phyloP scores from a whole-genome alignment of 1,140 invertebrate species.

The Euura saliciscinereae region DNA sequence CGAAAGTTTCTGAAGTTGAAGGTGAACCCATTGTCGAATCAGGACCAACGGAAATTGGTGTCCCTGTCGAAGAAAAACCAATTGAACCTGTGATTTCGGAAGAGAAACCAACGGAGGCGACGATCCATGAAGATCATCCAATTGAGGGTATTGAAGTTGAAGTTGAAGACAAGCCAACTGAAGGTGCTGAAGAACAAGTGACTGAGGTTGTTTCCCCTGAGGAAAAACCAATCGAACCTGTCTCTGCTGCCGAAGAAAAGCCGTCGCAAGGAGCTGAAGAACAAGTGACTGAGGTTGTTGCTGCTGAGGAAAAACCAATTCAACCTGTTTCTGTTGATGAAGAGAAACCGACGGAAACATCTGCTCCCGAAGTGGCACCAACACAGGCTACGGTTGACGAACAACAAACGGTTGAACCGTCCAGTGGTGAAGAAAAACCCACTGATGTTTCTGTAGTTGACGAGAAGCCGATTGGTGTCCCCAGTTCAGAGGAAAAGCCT shows the following conservation, averaged over 20 bases:
- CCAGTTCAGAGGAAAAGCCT: slow-evolving; percentile 17
- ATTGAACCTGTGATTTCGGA: background rate
- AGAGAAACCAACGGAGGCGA: background rate
- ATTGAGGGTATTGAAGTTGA: background rate
- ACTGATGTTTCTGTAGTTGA: background rate
- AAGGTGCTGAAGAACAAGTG: slow-evolving; percentile 19
- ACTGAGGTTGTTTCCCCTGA: slow-evolving; percentile 21
- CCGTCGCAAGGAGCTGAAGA: background rate
- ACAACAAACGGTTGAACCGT: background rate
- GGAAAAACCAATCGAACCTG: slow-evolving; percentile 16
- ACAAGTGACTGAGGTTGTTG: slow-evolving; percentile 10
- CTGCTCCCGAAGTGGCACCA: background rate
- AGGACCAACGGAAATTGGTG: background rate
- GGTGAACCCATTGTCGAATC: background rate
- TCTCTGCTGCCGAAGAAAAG: slow-evolving; percentile 13
- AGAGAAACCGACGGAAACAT: background rate
- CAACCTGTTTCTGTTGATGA: slow-evolving; percentile 24
- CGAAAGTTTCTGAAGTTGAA: background rate
- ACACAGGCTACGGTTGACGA: slow-evolving; percentile 9
- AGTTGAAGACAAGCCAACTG: slow-evolving; percentile 16
- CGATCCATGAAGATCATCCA: background rate
- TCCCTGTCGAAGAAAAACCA: background rate
- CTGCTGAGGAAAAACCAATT: slow-evolving; percentile 12
- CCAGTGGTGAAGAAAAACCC: background rate
- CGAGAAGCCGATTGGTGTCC: slow-evolving; percentile 4